A percentile compares a stretch with the other conserved stretches of the same genome.
Conservation (phyloP, 2,113 vertebrate species). For the Semicossyphus pulcher region DNA sequence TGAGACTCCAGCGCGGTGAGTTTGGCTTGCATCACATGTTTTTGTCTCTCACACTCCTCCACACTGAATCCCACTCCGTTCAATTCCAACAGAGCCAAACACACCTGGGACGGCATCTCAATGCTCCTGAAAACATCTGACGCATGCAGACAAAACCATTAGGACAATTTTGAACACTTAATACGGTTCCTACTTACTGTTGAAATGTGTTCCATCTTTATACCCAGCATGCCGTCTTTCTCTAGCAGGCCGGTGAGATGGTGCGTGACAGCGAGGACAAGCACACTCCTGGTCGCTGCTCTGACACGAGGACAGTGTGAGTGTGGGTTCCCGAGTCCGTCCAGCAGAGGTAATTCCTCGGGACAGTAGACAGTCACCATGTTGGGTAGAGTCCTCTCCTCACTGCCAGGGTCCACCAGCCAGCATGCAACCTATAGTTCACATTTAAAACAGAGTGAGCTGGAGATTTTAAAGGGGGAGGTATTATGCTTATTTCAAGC, state of each 20-base stretch:
- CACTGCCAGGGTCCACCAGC: slow-evolving; percentile 91
- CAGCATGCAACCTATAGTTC: slow-evolving; percentile 90
- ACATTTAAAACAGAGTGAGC: slow-evolving; percentile 9
- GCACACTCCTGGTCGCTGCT: slow-evolving; percentile 89
- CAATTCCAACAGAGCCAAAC: slow-evolving; percentile 93
- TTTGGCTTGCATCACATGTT: slow-evolving; percentile 94
- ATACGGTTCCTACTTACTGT: no score
- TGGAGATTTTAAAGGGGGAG: no score
- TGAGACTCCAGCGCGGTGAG: slow-evolving; percentile 88
- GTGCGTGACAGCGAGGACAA: slow-evolving; percentile 86
- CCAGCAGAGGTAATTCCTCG: slow-evolving; percentile 87
- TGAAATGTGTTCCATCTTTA: background rate
- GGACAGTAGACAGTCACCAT: slow-evolving; percentile 92
- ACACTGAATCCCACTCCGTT: slow-evolving; percentile 96
- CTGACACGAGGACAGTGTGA: slow-evolving; percentile 88
- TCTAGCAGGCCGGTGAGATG: slow-evolving; percentile 85
- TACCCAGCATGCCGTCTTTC: slow-evolving; percentile 90
- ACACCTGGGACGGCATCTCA: slow-evolving; percentile 96
- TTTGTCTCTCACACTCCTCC: slow-evolving; percentile 91
- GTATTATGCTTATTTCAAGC: no score
- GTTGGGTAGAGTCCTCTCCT: slow-evolving; percentile 91
- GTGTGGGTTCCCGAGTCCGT: slow-evolving; percentile 82
- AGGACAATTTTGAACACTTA: no score
- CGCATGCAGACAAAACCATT: background rate
- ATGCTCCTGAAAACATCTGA: slow-evolving; percentile 88